Base-by-base conservation (phyloP, 2,888 invertebrate genomes). In the Pollenia labialis region DNA sequence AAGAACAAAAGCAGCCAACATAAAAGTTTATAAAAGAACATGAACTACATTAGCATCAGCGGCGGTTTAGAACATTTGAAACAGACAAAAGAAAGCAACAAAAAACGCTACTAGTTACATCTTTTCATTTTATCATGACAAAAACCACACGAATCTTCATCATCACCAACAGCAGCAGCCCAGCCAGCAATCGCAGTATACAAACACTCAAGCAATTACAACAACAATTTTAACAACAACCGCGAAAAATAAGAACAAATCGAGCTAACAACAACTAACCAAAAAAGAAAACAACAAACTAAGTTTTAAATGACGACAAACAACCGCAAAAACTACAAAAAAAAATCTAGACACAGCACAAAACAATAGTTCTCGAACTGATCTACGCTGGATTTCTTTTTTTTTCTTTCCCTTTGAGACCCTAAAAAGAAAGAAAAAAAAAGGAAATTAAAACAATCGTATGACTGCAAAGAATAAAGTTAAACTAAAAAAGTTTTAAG, bases 311-410 rank as follows among this genome's bases (percentile, higher is more conserved):
- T 79, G 74, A 81, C 81, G 81, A 77, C 72, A 81, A 85, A 85
- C 81, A 81, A 81, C 81, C 76, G 58, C 81, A 85, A 58, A 69
- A 52, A 56, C 80, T 40, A 52, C 54, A 76, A 84, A 60, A 64
- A 74, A 80, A 85, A 85, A 68, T 18, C 18, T 32, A 60, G 32
- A 23, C 23, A 62, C 75, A 75, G 89, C 90, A 90, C 91, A 91
- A 42, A 76, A 76, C 82, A 82, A 82, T 80, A 58, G 80, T 72
- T 85, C 60, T 76, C 40, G 12, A 66, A 76, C 50, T 58, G 71
- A 81, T 85, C 81, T 81, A 85, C 64, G 81, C n/a, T 60, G 48
- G 11, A 50, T 72, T 76, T 82, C 8, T 44, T 60, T 48, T 16
- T 64, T 66, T 48, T 16, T 16, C 32, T 8, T 42, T n/a, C 52